Conservation (phyloP, 2,797 vertebrate species). For the Sebastolobus alascanus region DNA sequence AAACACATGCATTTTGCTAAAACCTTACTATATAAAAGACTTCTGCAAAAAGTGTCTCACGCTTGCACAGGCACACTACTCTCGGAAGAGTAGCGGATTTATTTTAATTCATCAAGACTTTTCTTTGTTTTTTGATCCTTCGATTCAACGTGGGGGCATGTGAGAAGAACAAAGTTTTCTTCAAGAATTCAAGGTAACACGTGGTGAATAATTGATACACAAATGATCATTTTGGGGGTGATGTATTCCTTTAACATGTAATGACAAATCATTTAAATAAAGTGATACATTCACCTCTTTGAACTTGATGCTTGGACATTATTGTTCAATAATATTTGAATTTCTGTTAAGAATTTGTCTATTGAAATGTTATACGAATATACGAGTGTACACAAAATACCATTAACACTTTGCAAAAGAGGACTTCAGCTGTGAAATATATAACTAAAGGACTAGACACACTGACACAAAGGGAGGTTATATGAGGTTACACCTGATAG, state of each 20-base stretch:
- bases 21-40: too few relatives aligned
- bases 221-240: neutral
- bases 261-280: conserved; percentile 71
- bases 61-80: neutral
- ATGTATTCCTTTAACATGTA: conserved; percentile 51
- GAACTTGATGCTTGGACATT: conserved; percentile 7
- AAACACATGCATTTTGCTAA: too few relatives aligned
- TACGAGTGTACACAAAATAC: neutral
- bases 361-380: neutral
- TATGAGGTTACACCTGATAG: neutral
- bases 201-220: neutral
- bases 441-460: too few relatives aligned
- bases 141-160: neutral
- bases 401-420: too few relatives aligned
- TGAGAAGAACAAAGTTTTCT: fast-evolving
- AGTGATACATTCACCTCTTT: conserved; percentile 60
- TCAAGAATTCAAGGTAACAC: neutral
- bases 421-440: too few relatives aligned
- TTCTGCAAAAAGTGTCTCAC: neutral
- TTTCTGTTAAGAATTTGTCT: neutral
- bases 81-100: neutral
- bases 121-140: neutral
- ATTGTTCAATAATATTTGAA: neutral
- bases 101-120: too few relatives aligned
- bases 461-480: neutral